Evolutionary conservation across 2,888 invertebrate species (phyloP), one percentile per base, ranked within the genome.

Genomic region (Syrphus vitripennis): DNA sequence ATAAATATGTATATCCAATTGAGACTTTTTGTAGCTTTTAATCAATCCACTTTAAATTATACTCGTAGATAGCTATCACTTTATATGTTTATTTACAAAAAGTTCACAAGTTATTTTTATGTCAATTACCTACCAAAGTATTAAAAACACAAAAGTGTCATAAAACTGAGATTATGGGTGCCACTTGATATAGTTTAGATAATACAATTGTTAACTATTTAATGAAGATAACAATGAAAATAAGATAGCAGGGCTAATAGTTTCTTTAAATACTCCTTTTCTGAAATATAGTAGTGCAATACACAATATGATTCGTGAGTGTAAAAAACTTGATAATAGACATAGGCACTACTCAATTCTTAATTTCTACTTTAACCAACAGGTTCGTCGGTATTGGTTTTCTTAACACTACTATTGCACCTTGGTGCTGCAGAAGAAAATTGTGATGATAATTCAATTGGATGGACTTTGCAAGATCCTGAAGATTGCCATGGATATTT

Each of bases 401-500:
- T 12, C 31, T 14, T 77, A 31, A 24, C 42, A 2, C n/a, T 72
- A 10, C 14, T 45, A 4, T 14, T 55, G 19, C 24, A 29, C 3
- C 26, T 45, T 7, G 57, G 69, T 10, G 26, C 21, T 9, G 10
- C 75, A 10, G 19, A 45, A 1, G 71, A 75, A 12, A 59, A 83
- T 9, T 83, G 83, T 48, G 57, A 65, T 4, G 21, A 19, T 6
- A 6, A 21, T 42, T n/a, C 75, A 2, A 21, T 34, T 53, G 80
- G 84, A 3, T 21, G 45, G 4, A 84, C 70, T 0, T 14, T 84
- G n/a, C 80, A 53, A 16, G 88, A 88, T 87, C 81, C 80, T 4
- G 82, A 88, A 5, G 87, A 88, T 48, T 88, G 88, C 37, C 77
- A 70, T 50, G 88, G 88, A 45, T 88, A 80, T 74, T 86, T 75